These are phyloP conservation scores for Keiferia lycopersicella DNA, from an alignment of 2,888 invertebrate species.

Conservation along the genomic window DNA sequence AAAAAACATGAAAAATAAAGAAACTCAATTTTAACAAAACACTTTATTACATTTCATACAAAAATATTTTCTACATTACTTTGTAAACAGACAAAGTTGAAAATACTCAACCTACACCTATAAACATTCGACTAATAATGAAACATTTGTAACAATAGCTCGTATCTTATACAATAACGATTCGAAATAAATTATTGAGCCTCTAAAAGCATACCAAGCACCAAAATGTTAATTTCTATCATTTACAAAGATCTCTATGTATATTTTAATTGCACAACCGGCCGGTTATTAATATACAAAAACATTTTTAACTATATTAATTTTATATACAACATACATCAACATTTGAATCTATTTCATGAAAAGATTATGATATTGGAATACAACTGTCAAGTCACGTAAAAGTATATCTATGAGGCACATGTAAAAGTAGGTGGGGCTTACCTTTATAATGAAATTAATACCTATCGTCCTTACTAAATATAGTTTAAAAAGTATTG, in stretches of 20 bases:
- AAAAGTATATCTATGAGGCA: slow-evolving; percentile 27
- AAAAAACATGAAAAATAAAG: slow-evolving; percentile 30
- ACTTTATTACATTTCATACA: slow-evolving; percentile 44
- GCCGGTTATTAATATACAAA: slow-evolving; percentile 65
- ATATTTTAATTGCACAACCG: slow-evolving; percentile 76
- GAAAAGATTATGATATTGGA: slow-evolving; percentile 3
- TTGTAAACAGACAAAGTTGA: slow-evolving; percentile 47
- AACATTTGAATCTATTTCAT: slow-evolving; percentile 30
- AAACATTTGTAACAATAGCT: slow-evolving; percentile 20
- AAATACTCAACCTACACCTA: slow-evolving; percentile 42
- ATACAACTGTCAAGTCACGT: neutral
- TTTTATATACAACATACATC: slow-evolving; percentile 49
- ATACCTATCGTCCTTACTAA: neutral
- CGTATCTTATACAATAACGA: slow-evolving; percentile 30
- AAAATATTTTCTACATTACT: slow-evolving; percentile 49
- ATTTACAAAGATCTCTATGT: slow-evolving; percentile 32
- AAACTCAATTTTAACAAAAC: slow-evolving; percentile 29
- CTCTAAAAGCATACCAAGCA: slow-evolving; percentile 59
- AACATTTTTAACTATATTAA: slow-evolving; percentile 33
- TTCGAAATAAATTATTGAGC: slow-evolving; percentile 57
- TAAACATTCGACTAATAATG: slow-evolving; percentile 13
- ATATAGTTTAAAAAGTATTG: neutral
- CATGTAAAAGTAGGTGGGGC: slow-evolving; percentile 28
- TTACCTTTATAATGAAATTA: slow-evolving; percentile 5
- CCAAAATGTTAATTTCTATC: slow-evolving; percentile 50